Evolutionary conservation across 1,140 invertebrate species (phyloP).

Genomic region (Cydia strobilella): DNA sequence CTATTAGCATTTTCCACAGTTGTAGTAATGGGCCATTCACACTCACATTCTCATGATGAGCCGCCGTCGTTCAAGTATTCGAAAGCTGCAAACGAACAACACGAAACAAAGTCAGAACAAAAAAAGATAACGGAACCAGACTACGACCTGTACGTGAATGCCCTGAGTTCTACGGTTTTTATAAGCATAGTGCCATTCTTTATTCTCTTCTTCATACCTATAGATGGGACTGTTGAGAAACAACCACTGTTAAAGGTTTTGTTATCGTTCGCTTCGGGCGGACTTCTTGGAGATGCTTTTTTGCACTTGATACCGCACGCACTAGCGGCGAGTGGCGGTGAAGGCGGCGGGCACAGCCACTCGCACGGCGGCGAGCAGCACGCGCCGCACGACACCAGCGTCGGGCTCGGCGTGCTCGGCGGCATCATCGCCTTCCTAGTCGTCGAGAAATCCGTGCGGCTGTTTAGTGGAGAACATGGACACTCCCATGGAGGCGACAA

Average conservation of each 20-base stretch:
- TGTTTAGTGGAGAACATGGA: conserved; percentile 91
- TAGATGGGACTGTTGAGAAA: conserved; percentile 92
- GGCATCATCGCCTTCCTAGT: conserved; percentile 96
- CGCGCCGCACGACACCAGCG: conserved; percentile 87
- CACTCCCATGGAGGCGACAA: conserved; percentile 77
- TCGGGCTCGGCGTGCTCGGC: conserved; percentile 93
- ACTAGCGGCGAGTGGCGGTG: conserved; percentile 80
- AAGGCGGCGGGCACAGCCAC: conserved; percentile 81
- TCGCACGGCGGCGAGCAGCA: conserved; percentile 74
- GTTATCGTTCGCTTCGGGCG: conserved; percentile 96
- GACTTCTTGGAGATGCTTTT: conserved; percentile 97
- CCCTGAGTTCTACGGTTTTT: conserved; percentile 92
- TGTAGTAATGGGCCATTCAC: conserved; percentile 57
- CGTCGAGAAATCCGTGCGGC: conserved; percentile 95
- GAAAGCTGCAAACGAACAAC: conserved; percentile 83
- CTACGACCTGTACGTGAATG: conserved; percentile 87
- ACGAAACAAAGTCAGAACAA: conserved; percentile 47
- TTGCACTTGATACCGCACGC: conserved; percentile 98
- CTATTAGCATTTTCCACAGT: conserved; percentile 47
- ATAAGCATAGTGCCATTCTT: conserved; percentile 97
- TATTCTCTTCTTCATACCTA: conserved; percentile 95
- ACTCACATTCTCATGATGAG: conserved; percentile 69
- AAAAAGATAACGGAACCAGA: conserved; percentile 64
- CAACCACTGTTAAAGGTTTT: conserved; percentile 93
- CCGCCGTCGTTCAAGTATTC: conserved; percentile 88